Conservation (phyloP, 2,888 invertebrate species). For the Melanotus villosus region DNA sequence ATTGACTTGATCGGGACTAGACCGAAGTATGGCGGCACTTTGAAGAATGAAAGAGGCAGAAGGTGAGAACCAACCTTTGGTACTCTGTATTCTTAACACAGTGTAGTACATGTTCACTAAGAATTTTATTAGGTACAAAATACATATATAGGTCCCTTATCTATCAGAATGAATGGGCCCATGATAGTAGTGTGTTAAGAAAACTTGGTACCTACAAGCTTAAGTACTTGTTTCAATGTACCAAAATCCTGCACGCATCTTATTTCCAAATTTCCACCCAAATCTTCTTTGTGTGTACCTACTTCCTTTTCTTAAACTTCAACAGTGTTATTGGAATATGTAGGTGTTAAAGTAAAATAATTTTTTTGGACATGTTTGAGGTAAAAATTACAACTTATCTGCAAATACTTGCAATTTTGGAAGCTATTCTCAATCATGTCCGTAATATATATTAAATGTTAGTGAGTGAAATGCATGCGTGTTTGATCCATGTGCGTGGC, state of each 20-base stretch:
- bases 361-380: slow-evolving; percentile 64
- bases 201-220: slow-evolving; percentile 50
- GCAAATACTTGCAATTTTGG: slow-evolving; percentile 19
- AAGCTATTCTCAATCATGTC: slow-evolving; percentile 47
- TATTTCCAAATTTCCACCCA: slow-evolving; percentile 47
- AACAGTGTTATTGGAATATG: slow-evolving; percentile 39
- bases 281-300: slow-evolving; percentile 37
- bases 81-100: slow-evolving; percentile 53
- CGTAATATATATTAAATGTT: slow-evolving; percentile 56
- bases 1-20: slow-evolving; percentile 99
- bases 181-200: slow-evolving; percentile 50
- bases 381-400: slow-evolving; percentile 13
- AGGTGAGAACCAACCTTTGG: slow-evolving; percentile 83
- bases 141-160: too few species aligned
- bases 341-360: slow-evolving; percentile 54
- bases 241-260: slow-evolving; percentile 62
- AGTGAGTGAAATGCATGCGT: slow-evolving; percentile 64
- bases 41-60: slow-evolving; percentile 99
- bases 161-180: not conserved
- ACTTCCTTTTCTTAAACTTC: slow-evolving; percentile 37
- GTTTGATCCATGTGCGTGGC: slow-evolving; percentile 73
- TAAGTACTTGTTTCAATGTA: slow-evolving; percentile 50
- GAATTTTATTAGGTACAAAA: not conserved
- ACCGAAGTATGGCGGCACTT: slow-evolving; percentile 99
- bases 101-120: not conserved